Conservation (phyloP, 2,113 vertebrate genomes). For the Channa maculata region DNA sequence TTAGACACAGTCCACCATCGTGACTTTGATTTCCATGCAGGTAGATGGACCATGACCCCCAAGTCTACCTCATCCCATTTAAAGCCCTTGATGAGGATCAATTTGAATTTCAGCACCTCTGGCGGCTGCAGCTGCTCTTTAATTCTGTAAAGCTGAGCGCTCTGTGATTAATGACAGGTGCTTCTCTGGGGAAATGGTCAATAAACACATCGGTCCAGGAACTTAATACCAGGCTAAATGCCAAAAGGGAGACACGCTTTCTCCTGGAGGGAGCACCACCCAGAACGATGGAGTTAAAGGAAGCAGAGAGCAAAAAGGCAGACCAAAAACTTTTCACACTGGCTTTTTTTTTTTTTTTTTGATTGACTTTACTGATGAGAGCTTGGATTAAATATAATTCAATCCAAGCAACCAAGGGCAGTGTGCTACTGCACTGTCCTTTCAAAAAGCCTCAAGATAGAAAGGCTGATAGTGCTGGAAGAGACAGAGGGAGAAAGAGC, state of each 20-base stretch:
- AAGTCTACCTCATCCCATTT: constrained; percentile 32
- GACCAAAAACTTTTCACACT: constrained; percentile 1
- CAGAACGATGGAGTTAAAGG: constrained; percentile 14
- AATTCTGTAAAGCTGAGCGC: constrained; percentile 61
- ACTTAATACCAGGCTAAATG: constrained; percentile 58
- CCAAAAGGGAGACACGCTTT: constrained; percentile 22
- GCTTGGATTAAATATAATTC: constrained; percentile 35
- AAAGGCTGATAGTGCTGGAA: neutral
- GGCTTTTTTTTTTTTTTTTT: neutral
- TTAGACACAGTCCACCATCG: neutral
- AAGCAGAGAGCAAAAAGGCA: neutral
- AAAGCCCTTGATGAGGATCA: constrained; percentile 52
- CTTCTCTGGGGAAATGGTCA: constrained; percentile 70
- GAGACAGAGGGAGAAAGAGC: constrained; percentile 5
- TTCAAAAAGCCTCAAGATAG: constrained; percentile 6
- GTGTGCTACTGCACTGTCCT: neutral
- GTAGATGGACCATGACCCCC: constrained; percentile 8
- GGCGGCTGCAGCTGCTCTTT: constrained; percentile 59
- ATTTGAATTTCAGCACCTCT: constrained; percentile 59
- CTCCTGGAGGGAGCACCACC: constrained; percentile 12
- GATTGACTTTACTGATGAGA: constrained; percentile 4
- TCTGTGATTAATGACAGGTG: constrained; percentile 75
- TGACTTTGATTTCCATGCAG: constrained; percentile 1
- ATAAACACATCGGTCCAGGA: constrained; percentile 64
- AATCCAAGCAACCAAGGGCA: neutral